Evolutionary conservation across 2,113 vertebrate species (phyloP), one percentile per base, ranked within the genome.

Genomic region (Pelvicachromis taeniatus): DNA sequence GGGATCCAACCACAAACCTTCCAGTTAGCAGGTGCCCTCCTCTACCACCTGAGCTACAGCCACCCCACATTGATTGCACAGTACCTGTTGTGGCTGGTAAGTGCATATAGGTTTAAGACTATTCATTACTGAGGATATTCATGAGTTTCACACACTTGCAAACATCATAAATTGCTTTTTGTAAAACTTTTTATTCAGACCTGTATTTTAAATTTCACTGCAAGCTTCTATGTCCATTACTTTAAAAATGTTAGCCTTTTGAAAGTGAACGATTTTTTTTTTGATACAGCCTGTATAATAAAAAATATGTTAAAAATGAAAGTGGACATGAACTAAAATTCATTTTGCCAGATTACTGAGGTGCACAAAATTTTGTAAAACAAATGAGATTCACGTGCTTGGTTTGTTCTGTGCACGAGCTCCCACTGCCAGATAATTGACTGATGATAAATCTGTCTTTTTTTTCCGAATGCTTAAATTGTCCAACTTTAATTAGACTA

Each of bases 401-500:
- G 2, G 33, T 14, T 19, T 48, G 78, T 29, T 87, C 38, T 0
- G 10, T 33, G 35, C 40, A 50, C 23, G 38, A 48, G 21, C 52
- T 77, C 19, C 23, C 26, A 58, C 82, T 75, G 68, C 78, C 26
- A 78, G 17, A 50, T 83, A 77, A 81, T 35, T 85, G 79, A 91
- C 53, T 73, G 65, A 75, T 85, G 68, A 93, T 88, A 58, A 80
- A 90, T 65, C 33, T 65, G 33, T 89, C 14, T 77, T 48, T 73
- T 50, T 58, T 85, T 80, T 83, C 84, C 50, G n/a, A 55, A 19
- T 31, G 81, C 52, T 83, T 31, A 80, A 82, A 87, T 26, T 84
- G 78, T 78, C 83, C 58, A 70, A 40, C 65, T 92, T 91, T 88
- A 91, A 91, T 89, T 83, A 87, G 89, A 85, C 38, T 84, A 38